These are phyloP conservation scores for Elaphurus davidianus DNA, from an alignment of 2,113 vertebrate species.

Conservation along the genomic window DNA sequence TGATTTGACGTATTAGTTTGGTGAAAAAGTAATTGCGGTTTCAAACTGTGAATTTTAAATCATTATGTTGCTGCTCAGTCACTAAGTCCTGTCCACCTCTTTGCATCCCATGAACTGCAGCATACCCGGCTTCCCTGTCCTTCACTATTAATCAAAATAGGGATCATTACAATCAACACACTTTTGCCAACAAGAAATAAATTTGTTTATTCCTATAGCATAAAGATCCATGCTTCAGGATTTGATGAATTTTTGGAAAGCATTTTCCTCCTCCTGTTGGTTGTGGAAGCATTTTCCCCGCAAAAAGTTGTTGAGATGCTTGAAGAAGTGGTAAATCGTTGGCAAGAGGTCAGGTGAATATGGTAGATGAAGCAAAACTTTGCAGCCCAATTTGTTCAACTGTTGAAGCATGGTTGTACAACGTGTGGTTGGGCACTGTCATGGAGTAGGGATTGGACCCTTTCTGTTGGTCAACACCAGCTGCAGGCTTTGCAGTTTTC, in stretches of 20 bases:
- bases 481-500: neutral
- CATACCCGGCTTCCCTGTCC: neutral
- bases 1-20: neutral
- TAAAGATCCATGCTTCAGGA: neutral
- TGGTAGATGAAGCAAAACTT: neutral
- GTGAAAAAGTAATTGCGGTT: neutral
- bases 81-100: neutral
- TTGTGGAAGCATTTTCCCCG: neutral
- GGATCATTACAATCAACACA: neutral
- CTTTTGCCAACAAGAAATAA: neutral
- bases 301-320: neutral
- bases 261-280: neutral
- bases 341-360: neutral
- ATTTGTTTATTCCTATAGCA: neutral
- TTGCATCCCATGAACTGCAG: neutral
- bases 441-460: neutral
- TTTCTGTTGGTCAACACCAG: neutral
- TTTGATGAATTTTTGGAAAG: neutral
- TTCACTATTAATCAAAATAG: neutral
- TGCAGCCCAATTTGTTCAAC: neutral
- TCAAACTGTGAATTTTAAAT: neutral
- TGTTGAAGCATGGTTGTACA: neutral
- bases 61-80: neutral
- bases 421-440: rapidly evolving
- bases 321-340: neutral